A percentile compares a stretch with the other conserved stretches of the same genome.
Evolutionary conservation across 2,113 vertebrate species (phyloP).

Genomic region (Pelusios castaneus): DNA sequence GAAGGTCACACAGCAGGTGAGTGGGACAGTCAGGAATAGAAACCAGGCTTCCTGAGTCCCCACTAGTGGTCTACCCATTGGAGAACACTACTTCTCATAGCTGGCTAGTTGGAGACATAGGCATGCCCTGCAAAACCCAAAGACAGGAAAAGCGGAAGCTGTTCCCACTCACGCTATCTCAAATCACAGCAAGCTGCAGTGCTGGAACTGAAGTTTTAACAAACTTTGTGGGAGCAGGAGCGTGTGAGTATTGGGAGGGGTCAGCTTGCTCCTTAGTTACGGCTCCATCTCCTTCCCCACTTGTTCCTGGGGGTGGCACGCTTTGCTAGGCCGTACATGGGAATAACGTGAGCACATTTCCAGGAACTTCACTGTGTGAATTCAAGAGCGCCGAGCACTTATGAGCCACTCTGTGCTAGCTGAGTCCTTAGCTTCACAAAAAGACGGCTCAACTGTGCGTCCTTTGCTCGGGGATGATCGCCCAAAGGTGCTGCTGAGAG

Average conservation of each 20-base stretch:
- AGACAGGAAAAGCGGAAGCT: background rate
- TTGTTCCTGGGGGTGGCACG: background rate
- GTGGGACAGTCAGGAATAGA: background rate
- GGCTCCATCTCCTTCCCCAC: background rate
- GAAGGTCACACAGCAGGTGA: background rate
- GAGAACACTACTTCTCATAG: background rate
- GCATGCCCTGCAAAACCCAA: background rate
- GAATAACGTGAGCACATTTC: background rate
- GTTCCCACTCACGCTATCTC: background rate
- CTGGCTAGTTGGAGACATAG: background rate
- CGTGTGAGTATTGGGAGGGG: background rate
- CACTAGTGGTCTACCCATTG: background rate
- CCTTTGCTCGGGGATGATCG: background rate
- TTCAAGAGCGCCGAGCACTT: background rate
- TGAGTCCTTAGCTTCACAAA: background rate
- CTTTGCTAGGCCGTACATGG: background rate
- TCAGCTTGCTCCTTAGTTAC: background rate
- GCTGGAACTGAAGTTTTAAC: background rate
- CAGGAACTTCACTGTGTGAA: background rate
- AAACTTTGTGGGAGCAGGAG: background rate
- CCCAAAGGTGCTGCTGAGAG: background rate
- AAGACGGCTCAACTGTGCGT: no score
- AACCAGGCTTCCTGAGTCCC: background rate
- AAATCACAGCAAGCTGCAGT: background rate
- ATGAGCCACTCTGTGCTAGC: background rate